Percentiles rank a stretch among this genome's conserved stretches.
phyloP scores from a whole-genome alignment of 2,888 invertebrate genomes.

The Melangyna quadrimaculata region DNA sequence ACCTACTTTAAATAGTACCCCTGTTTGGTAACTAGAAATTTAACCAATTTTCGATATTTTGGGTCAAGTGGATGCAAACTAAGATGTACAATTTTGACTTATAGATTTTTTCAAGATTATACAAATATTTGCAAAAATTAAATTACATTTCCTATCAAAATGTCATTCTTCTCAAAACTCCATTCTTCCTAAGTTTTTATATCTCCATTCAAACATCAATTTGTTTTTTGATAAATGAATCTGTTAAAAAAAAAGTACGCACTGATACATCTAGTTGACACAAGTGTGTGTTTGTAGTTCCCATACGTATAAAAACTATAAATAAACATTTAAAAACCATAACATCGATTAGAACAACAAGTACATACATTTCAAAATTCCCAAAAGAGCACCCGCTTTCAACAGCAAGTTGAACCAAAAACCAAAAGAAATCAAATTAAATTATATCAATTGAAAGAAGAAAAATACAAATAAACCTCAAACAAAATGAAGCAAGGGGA shows the following conservation, averaged over 20 bases:
- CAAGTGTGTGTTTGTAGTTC: background rate
- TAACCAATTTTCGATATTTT: no score
- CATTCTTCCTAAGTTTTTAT: no score
- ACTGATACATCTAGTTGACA: background rate
- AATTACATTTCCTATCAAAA: no score
- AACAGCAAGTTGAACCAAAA: conserved; percentile 70
- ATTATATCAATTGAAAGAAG: conserved; percentile 78
- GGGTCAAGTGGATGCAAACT: no score
- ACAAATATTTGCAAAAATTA: no score
- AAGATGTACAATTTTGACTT: no score
- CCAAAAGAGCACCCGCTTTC: conserved; percentile 25
- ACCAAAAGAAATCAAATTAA: conserved; percentile 75
- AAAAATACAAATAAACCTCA: conserved; percentile 58
- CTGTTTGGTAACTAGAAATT: no score
- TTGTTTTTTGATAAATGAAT: background rate
- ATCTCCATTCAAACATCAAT: background rate
- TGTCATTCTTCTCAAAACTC: no score
- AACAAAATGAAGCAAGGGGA: conserved; percentile 14
- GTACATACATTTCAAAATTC: conserved; percentile 10
- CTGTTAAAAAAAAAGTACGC: background rate
- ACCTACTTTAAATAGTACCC: no score
- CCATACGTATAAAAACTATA: background rate
- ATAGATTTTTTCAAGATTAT: no score
- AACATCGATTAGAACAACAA: conserved; percentile 46
- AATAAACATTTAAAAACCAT: conserved; percentile 37